phyloP scores from a whole-genome alignment of 2,113 vertebrate species.

The Pungitius pungitius region DNA sequence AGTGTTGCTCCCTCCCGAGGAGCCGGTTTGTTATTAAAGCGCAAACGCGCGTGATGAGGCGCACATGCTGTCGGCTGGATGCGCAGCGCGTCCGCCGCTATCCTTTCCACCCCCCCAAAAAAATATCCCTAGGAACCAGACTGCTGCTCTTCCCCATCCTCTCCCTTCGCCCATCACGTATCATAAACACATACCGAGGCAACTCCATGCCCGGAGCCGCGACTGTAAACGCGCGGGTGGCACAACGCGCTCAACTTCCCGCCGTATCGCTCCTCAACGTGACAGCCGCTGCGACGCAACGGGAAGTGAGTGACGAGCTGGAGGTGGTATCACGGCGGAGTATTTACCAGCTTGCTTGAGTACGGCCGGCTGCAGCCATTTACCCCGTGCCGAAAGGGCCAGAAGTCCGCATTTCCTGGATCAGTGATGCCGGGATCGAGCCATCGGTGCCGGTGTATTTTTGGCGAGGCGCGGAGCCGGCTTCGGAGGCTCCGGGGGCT shows the following conservation, averaged over 20 bases:
- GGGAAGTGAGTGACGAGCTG: constrained; percentile 21
- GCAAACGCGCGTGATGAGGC: constrained; percentile 14
- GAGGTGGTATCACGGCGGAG: constrained; percentile 8
- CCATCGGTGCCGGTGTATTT: constrained; percentile 46
- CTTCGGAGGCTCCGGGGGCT: constrained; percentile 53
- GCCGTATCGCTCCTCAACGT: neutral
- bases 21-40: no score
- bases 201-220: constrained; percentile 32
- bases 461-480: constrained; percentile 28
- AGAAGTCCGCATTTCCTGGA: constrained; percentile 79
- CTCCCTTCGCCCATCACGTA: neutral
- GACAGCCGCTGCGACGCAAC: constrained; percentile 17
- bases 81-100: constrained; percentile 35
- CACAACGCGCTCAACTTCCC: constrained; percentile 60
- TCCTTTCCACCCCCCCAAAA: constrained; percentile 5
- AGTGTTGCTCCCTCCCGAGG: neutral
- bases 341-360: constrained; percentile 75
- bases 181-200: constrained; percentile 3
- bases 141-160: neutral
- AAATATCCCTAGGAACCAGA: neutral
- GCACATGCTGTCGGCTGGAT: constrained; percentile 49
- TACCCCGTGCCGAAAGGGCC: constrained; percentile 71
- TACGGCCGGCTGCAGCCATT: constrained; percentile 64
- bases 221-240: constrained; percentile 10
- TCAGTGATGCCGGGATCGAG: constrained; percentile 57